Percentiles rank a stretch among this genome's conserved stretches.
Conservation (phyloP, 2,113 vertebrate species). For the Eublepharis macularius region DNA sequence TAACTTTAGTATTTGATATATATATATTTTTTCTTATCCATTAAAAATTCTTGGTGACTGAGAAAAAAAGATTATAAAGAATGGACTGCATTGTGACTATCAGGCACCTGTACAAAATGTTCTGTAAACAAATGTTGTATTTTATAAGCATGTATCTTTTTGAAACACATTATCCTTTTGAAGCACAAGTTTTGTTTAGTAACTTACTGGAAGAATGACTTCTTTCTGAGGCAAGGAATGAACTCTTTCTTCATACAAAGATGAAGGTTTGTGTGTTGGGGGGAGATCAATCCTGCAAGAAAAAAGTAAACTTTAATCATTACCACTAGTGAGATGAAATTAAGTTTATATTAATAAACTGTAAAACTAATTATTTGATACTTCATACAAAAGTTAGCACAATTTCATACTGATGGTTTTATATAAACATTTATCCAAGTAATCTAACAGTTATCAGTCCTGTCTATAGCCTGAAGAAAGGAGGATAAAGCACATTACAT, state of each 20-base stretch:
- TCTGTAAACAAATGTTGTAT: background rate
- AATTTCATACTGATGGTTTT: background rate
- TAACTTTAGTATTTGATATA: background rate
- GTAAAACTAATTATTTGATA: background rate
- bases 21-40: background rate
- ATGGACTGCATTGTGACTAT: background rate
- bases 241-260: conserved; percentile 63
- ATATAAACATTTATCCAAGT: background rate
- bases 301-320: conserved; percentile 18
- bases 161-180: conserved; percentile 22
- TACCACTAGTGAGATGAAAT: background rate
- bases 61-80: background rate
- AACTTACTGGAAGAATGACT: conserved; percentile 70
- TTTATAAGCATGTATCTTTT: background rate
- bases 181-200: background rate
- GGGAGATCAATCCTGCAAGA: conserved; percentile 77
- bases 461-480: background rate
- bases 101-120: background rate
- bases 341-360: background rate
- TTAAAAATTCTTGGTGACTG: background rate
- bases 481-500: background rate
- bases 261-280: conserved; percentile 76
- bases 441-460: background rate
- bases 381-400: background rate
- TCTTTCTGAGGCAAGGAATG: conserved; percentile 68